Percentiles rank a stretch among this genome's conserved stretches.
These are phyloP conservation scores for Leptodactylus fallax DNA, from an alignment of 2,797 vertebrate species.

Conservation along the genomic window DNA sequence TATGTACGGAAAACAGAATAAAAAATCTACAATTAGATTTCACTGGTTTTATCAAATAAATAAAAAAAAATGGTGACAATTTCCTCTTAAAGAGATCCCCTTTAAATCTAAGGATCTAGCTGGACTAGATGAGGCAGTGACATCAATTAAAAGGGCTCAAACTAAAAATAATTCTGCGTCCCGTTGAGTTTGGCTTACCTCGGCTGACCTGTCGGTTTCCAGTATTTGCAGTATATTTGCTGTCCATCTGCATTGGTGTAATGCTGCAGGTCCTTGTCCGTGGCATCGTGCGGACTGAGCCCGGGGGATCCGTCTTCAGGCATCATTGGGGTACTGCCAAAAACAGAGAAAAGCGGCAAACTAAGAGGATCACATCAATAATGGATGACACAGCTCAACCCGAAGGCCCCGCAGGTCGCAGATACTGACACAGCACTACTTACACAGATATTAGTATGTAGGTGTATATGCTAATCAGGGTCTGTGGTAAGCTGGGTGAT, in stretches of 20 bases:
- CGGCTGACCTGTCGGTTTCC: constrained; percentile 83
- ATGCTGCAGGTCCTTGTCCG: constrained; percentile 84
- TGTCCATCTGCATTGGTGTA: constrained; percentile 91
- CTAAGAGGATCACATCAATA: neutral
- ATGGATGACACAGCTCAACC: neutral
- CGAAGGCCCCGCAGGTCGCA: no score
- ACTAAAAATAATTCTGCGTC: no score
- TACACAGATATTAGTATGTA: neutral
- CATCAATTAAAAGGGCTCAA: no score
- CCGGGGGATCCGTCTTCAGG: constrained; percentile 86
- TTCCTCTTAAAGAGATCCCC: no score
- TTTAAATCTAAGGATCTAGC: no score
- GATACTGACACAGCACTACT: neutral
- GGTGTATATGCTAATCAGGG: neutral
- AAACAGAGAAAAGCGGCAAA: constrained; percentile 7
- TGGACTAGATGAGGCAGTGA: no score
- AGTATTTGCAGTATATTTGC: constrained; percentile 94
- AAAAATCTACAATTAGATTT: no score
- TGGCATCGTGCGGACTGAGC: constrained; percentile 85
- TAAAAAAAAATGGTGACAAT: no score
- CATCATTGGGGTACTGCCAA: constrained; percentile 80
- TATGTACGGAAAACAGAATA: no score
- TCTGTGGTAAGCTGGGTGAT: neutral
- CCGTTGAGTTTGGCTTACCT: constrained; percentile 78
- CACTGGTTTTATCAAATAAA: no score